Evolutionary conservation across 1,140 invertebrate species (phyloP).

Genomic region (Bombus consobrinus): DNA sequence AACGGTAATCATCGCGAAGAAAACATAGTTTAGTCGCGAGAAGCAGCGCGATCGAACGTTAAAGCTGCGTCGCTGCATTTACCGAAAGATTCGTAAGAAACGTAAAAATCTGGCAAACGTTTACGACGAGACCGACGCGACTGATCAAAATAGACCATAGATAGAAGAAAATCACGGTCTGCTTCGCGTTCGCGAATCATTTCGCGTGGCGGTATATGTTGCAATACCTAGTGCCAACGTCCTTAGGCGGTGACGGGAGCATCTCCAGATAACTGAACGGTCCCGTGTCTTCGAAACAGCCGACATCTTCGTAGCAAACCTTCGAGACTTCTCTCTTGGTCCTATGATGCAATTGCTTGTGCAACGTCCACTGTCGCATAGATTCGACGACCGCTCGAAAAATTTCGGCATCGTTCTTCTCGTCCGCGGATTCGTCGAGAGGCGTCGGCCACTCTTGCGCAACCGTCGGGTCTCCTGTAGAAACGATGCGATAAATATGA

Average conservation of each 20-base stretch:
- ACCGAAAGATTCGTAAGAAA: background rate
- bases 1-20: background rate
- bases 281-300: conserved; percentile 95
- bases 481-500: background rate
- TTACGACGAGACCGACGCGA: background rate
- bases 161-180: too few species aligned
- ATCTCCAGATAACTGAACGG: conserved; percentile 96
- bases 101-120: background rate
- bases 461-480: conserved; percentile 71
- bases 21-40: accelerated
- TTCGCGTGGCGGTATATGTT: accelerated
- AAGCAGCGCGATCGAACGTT: background rate
- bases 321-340: conserved; percentile 87
- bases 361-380: conserved; percentile 83
- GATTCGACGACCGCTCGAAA: conserved; percentile 84
- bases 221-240: conserved; percentile 90
- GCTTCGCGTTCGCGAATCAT: background rate
- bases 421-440: conserved; percentile 82
- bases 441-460: conserved; percentile 74
- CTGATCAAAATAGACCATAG: too few species aligned
- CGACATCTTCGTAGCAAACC: conserved; percentile 95
- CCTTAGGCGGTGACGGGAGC: conserved; percentile 93
- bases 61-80: background rate
- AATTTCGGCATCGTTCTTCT: conserved; percentile 83
- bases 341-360: conserved; percentile 72